Evolutionary conservation across 2,888 invertebrate species (phyloP).

Genomic region (Microdon myrmicae): DNA sequence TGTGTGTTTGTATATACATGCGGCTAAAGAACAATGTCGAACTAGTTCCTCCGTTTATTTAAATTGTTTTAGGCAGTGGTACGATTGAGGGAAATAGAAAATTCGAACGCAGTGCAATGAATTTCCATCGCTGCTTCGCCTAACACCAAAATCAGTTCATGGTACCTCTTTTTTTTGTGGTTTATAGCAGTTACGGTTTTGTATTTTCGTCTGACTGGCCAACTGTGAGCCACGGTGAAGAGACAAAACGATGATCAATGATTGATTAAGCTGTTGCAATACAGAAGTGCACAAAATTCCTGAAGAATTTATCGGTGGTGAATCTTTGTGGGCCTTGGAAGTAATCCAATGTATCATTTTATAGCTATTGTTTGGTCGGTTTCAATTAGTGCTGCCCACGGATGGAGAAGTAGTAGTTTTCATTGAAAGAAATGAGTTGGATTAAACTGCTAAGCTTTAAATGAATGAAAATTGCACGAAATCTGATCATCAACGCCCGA

Average conservation of each 20-base stretch:
- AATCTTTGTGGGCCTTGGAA: conserved; percentile 40
- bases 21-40: conserved; percentile 29
- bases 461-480: conserved; percentile 51
- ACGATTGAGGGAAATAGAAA: too few species aligned
- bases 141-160: too few species aligned
- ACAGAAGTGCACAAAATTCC: too few species aligned
- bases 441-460: conserved; percentile 24
- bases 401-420: conserved; percentile 20
- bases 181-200: too few species aligned
- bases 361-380: conserved; percentile 30
- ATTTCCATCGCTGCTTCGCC: too few species aligned
- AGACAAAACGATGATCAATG: conserved; percentile 47
- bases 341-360: conserved; percentile 30
- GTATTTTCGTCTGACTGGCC: too few species aligned
- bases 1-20: conserved; percentile 3
- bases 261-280: conserved; percentile 40
- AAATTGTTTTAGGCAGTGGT: conserved; percentile 21
- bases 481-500: conserved; percentile 51
- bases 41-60: conserved; percentile 47
- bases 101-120: too few species aligned
- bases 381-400: conserved; percentile 10
- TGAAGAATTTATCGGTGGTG: conserved; percentile 37
- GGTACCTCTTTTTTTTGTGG: too few species aligned
- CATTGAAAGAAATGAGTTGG: conserved; percentile 40
- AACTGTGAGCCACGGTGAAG: conserved; percentile 17